Evolutionary conservation across 2,797 vertebrate genomes (phyloP).

Genomic region (Sebastes matsubarae): DNA sequence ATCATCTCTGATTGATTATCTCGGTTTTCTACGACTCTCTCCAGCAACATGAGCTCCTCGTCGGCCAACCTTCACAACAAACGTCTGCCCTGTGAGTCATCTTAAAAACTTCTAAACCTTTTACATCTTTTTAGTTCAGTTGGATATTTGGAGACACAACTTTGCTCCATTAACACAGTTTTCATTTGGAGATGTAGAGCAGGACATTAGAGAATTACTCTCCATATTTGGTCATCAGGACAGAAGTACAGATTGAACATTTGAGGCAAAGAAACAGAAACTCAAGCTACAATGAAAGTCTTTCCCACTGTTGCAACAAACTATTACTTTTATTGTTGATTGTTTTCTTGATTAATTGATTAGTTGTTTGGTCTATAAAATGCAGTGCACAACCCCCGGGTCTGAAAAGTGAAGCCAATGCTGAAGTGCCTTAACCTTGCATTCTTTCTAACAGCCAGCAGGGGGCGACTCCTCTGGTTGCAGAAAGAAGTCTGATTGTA

Average conservation of each 20-base stretch:
- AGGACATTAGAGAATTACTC: neutral
- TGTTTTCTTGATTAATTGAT: too few relatives aligned
- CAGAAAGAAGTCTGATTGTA: too few relatives aligned
- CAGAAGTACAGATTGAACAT: neutral
- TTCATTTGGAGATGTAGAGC: neutral
- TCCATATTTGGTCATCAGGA: constrained; percentile 30
- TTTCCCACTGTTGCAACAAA: neutral
- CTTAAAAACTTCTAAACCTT: neutral
- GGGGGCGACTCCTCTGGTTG: too few relatives aligned
- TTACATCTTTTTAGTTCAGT: neutral
- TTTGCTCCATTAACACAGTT: neutral
- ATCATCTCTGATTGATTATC: constrained; percentile 12
- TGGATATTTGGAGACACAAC: neutral
- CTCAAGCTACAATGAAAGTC: neutral
- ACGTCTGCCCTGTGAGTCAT: constrained; percentile 78
- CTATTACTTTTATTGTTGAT: too few relatives aligned
- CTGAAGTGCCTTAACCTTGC: too few relatives aligned
- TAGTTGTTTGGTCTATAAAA: too few relatives aligned
- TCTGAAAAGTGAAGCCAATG: too few relatives aligned
- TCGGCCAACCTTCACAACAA: constrained; percentile 76
- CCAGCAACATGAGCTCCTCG: constrained; percentile 79
- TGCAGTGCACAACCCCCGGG: too few relatives aligned
- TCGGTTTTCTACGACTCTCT: constrained; percentile 17
- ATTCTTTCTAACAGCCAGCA: too few relatives aligned
- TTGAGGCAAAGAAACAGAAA: neutral